Evolutionary conservation across 2,797 vertebrate genomes (phyloP).

Genomic region (Fistularia commersonii): DNA sequence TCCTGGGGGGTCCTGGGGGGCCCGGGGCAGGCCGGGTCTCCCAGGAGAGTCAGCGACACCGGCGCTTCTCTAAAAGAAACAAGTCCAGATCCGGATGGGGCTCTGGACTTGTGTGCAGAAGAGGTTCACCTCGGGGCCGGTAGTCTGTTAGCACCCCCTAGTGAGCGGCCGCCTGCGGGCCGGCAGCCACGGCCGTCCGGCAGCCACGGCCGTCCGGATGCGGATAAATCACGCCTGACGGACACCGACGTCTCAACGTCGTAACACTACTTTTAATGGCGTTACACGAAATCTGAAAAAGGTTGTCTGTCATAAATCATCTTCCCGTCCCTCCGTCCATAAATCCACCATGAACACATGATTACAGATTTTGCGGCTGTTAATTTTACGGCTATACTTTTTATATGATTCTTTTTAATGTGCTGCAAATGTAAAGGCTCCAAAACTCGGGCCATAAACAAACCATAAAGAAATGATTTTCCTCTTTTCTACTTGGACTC

Average conservation of each 20-base stretch:
- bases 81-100: too few species aligned
- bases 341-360: conserved; percentile 64
- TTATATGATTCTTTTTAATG: conserved; percentile 71
- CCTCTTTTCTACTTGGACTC: too few species aligned
- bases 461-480: conserved; percentile 23
- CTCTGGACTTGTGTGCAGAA: too few species aligned
- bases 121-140: background rate
- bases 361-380: conserved; percentile 73
- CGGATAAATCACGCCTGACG: conserved; percentile 56
- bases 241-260: conserved; percentile 60
- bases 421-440: conserved; percentile 72
- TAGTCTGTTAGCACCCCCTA: conserved; percentile 74
- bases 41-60: too few species aligned
- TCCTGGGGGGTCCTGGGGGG: background rate
- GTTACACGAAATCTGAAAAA: conserved; percentile 56
- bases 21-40: too few species aligned
- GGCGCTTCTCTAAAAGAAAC: too few species aligned
- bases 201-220: conserved; percentile 29
- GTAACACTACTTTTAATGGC: conserved; percentile 57
- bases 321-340: conserved; percentile 28
- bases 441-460: conserved; percentile 60
- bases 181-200: conserved; percentile 15
- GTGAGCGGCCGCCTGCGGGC: conserved; percentile 42
- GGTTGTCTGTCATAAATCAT: conserved; percentile 53
- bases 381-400: conserved; percentile 76